Evolutionary conservation across 1,140 invertebrate genomes (phyloP).

Genomic region (Euglossa dilemma): DNA sequence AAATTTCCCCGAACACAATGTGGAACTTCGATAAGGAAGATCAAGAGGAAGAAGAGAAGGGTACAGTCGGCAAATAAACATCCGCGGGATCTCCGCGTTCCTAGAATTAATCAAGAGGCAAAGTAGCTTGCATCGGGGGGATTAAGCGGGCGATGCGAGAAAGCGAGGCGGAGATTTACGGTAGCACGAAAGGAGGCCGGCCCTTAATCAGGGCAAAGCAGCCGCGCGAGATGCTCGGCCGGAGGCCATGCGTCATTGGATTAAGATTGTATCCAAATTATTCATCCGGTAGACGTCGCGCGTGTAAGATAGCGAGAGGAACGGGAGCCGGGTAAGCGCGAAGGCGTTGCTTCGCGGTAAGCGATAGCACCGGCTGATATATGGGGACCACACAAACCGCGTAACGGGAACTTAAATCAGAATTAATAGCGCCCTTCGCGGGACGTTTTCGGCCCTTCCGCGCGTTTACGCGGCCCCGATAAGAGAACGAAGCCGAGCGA

Average conservation of each 20-base stretch:
- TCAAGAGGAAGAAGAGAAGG: too few relatives aligned
- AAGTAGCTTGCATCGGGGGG: not conserved
- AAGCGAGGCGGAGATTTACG: conserved; percentile 57
- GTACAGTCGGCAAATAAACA: too few relatives aligned
- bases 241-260: conserved; percentile 72
- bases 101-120: not conserved
- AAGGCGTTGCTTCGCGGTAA: conserved; percentile 68
- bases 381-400: conserved; percentile 76
- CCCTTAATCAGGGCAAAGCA: conserved; percentile 68
- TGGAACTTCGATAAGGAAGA: too few relatives aligned
- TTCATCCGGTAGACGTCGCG: conserved; percentile 67
- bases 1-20: too few relatives aligned
- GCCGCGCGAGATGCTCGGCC: conserved; percentile 7
- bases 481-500: not conserved
- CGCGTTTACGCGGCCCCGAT: conserved; percentile 42
- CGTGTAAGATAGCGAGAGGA: conserved; percentile 57
- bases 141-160: conserved; percentile 3
- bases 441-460: conserved; percentile 50
- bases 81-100: not conserved
- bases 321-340: conserved; percentile 60
- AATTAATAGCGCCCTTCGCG: conserved; percentile 71
- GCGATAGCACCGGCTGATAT: conserved; percentile 72
- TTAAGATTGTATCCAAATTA: conserved; percentile 75
- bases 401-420: conserved; percentile 74
- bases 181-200: conserved; percentile 37